These are phyloP conservation scores for Muraenolepis orangiensis DNA, from an alignment of 2,797 vertebrate genomes.

Conservation along the genomic window DNA sequence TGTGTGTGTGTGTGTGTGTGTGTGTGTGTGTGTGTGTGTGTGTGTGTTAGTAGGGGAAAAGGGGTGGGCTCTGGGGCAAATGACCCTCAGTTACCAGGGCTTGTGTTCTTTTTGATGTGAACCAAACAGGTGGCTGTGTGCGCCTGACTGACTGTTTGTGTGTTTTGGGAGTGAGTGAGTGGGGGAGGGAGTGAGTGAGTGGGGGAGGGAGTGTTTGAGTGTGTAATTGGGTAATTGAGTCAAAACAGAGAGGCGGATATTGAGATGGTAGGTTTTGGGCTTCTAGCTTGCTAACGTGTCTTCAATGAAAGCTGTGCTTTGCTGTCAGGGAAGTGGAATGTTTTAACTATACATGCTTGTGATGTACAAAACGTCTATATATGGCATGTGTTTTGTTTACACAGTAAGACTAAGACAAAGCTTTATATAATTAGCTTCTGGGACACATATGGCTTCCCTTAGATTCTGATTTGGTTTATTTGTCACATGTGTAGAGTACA, in stretches of 20 bases:
- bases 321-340: not conserved
- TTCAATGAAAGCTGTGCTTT: not conserved
- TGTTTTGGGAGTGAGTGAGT: constrained; percentile 1
- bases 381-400: not conserved
- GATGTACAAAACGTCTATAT: not conserved
- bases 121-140: not conserved
- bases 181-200: constrained; percentile 6
- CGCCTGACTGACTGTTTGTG: not conserved
- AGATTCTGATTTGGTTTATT: too few relatives aligned
- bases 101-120: not conserved
- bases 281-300: not conserved
- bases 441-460: not conserved
- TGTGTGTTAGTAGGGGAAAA: not conserved
- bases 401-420: not conserved
- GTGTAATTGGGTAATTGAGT: constrained; percentile 4
- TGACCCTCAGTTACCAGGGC: not conserved
- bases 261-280: not conserved
- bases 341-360: not conserved
- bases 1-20: constrained; percentile 1
- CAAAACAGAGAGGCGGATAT: not conserved
- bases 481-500: too few relatives aligned
- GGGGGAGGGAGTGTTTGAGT: constrained; percentile 5
- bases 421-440: not conserved
- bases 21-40: constrained; percentile 12
- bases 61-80: not conserved